Evolutionary conservation across 1,140 invertebrate species (phyloP).

Genomic region (Apolygus lucorum): DNA sequence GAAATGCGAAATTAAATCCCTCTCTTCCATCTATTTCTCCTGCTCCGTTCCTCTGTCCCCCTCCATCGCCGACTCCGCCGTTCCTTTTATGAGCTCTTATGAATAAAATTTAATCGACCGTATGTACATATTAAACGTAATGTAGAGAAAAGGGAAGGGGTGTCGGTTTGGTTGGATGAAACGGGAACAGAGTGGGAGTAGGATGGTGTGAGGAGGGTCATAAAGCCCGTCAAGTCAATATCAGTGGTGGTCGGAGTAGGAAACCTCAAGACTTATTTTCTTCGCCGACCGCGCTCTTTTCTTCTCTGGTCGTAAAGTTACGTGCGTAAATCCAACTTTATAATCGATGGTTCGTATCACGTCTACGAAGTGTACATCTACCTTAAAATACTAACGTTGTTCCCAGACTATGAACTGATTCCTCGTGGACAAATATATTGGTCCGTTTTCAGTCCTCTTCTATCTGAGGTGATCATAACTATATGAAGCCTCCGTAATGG

Average conservation of each 20-base stretch:
- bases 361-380: no score
- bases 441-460: no score
- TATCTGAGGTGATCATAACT: no score
- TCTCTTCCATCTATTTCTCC: constrained; percentile 10
- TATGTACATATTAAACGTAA: constrained; percentile 24
- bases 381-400: no score
- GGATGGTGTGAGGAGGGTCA: background rate
- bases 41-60: background rate
- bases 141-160: constrained; percentile 20
- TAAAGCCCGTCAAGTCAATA: background rate
- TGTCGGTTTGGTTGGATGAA: no score
- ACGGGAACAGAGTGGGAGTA: no score
- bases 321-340: background rate
- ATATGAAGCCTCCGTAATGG: no score
- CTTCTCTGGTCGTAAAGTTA: no score
- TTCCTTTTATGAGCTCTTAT: constrained; percentile 25
- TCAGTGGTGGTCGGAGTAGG: background rate
- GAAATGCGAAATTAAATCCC: constrained; percentile 26
- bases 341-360: no score
- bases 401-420: no score
- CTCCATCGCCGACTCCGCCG: background rate
- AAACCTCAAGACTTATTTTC: background rate
- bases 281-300: background rate
- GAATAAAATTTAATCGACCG: constrained; percentile 27
- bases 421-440: no score